Evolutionary conservation across 2,888 invertebrate genomes (phyloP), one percentile per base, ranked within the genome.

Genomic region (Drosophila suboccidentalis): DNA sequence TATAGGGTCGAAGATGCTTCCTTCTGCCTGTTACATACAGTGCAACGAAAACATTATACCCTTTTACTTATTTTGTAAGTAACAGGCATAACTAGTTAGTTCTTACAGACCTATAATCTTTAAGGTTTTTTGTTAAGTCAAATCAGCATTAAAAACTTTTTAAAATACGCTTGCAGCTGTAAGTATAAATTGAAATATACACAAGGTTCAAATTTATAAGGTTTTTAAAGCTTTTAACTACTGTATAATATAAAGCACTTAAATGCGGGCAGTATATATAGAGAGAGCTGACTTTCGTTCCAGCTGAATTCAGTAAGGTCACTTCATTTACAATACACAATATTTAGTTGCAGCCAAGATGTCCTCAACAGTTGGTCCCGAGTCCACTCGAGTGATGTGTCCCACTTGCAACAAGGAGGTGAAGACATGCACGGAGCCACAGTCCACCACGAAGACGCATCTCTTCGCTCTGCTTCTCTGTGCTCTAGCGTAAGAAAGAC

Each of bases 401-500:
- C 43, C 47, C 8, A 53, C 11, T 10, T 74, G 75, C 17, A 38
- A 60, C 9, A 9, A 38, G 53, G 47, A 60, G n/a, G 34, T 74
- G 13, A 39, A 19, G 34, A 54, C 63, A 0, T 26, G 2, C 1
- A 29, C 22, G 1, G 22, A 39, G 43, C 0, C 34, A 10, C 60
- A 26, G 34, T 13, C 62, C 2, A 38, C 61, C 17, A 49, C 29
- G 4, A 53, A 17, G 13, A 69, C 64, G 1, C 70, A 75, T 47
- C 3, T 75, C 0, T 13, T 67, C 9, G 75, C 72, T 2, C 17
- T 73, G 1, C 15, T 66, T 11, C 26, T 73, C 22, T 74, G 74
- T 26, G 5, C 1, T 1, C 1, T 49, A 1, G 10, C 34, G 63
- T 63, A 49, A 49, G 49, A 2, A 36, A 36, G 13, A n/a, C 47